Conservation (phyloP, 2,113 vertebrate species). For the Rattus rattus region DNA sequence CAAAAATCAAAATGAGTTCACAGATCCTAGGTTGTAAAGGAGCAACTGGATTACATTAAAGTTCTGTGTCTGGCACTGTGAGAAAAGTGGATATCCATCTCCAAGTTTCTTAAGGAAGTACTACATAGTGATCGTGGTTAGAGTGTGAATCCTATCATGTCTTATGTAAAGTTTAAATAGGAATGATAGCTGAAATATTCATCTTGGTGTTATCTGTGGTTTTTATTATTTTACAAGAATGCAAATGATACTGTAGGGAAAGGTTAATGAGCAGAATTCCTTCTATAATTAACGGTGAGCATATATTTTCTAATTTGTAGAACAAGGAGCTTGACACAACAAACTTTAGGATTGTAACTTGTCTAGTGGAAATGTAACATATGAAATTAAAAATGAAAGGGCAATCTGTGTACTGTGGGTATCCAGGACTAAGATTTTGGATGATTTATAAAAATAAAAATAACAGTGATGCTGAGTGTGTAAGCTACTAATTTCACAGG, state of each 20-base stretch:
- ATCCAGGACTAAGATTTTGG: neutral
- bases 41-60: neutral
- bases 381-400: neutral
- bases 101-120: neutral
- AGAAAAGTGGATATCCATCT: conserved; percentile 51
- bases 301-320: neutral
- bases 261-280: neutral
- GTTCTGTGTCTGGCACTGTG: neutral
- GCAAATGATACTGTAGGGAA: neutral
- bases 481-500: neutral
- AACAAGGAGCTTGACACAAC: neutral
- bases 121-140: conserved; percentile 61
- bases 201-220: neutral
- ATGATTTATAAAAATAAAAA: neutral
- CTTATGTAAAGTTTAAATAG: conserved; percentile 5
- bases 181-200: neutral
- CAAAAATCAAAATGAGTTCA: neutral
- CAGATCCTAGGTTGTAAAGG: neutral
- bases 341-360: neutral
- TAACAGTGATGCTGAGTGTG: neutral
- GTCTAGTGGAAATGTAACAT: neutral
- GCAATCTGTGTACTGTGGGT: neutral
- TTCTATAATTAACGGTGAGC: neutral
- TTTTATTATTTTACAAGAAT: conserved; percentile 3
- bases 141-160: conserved; percentile 52